Evolutionary conservation across 92 coral and sea anemone species (phyloP), one percentile per base, ranked within the genome.

Genomic region (Palythoa heliodiscus): DNA sequence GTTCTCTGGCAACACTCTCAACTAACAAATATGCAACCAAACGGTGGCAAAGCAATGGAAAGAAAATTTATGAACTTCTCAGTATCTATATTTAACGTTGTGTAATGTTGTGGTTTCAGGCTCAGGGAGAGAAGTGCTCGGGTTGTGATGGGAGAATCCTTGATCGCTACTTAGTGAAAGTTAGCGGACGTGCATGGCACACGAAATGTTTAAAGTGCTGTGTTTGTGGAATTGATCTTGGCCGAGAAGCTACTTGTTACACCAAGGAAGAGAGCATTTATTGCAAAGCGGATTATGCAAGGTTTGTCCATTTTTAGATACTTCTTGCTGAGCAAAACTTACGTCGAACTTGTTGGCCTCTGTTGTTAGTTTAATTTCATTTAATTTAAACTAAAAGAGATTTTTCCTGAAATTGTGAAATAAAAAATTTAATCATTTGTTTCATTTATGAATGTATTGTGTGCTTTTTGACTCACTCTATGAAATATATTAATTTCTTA

Each of bases 241-340:
- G 98, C 20, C 90, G 91, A n/a, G 99, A 94, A 82, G 95, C 99
- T n/a, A 97, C 97, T 5, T 97, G 99, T 81, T 97, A 97, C 75
- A 94, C 99, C 15, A 97, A 97, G 78, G 99, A 97, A 47, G 92
- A 90, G 81, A 93, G 89, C 85, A 97, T 97, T 23, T 97, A 94
- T 86, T 97, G 99, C 87, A 97, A 97, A 52, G 91, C 92, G 11
- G 99, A 97, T 75, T 97, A 97, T 68, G 99, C 99, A 4, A 97
- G 99, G 99, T 97, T 64, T 10, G 87, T 69, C 47, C 1, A 8
- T 12, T 9, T 69, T 69, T 25, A 69, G 24, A 69, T 69, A n/a
- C 24, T 69, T 69, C 17, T 69, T 24, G 19, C 52, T 2, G 40
- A 69, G 25, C 37, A 57, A 7, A 73, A 29, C 22, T 60, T 78